These are phyloP conservation scores for Eupithecia inturbata DNA, from an alignment of 2,888 invertebrate genomes.

Conservation along the genomic window DNA sequence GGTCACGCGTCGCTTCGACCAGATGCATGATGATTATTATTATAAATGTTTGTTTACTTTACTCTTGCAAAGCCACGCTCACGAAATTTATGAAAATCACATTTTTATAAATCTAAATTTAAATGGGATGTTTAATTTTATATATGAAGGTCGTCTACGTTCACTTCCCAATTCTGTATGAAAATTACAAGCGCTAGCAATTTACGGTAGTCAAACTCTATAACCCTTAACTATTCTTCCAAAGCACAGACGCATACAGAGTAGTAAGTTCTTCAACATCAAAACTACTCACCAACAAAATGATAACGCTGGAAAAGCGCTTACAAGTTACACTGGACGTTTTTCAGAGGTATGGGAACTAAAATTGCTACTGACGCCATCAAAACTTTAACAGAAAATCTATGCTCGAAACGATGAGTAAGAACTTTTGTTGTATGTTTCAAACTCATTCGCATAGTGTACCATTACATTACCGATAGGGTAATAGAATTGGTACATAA, in stretches of 20 bases:
- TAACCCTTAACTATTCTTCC: neutral
- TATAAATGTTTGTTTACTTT: no score
- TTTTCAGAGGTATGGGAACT: conserved; percentile 30
- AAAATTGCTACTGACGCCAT: conserved; percentile 33
- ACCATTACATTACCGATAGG: neutral
- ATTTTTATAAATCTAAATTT: neutral
- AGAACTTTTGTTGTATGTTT: conserved; percentile 24
- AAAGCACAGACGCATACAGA: neutral
- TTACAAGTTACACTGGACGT: conserved; percentile 22
- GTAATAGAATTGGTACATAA: neutral
- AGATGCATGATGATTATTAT: no score
- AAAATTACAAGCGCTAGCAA: neutral
- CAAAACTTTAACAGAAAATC: conserved; percentile 37
- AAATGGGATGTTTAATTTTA: neutral
- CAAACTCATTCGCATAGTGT: neutral
- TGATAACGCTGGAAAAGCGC: conserved; percentile 14
- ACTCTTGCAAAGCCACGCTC: no score
- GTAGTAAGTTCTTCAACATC: conserved; percentile 4
- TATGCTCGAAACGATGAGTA: conserved; percentile 26
- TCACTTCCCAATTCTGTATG: neutral
- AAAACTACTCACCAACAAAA: conserved; percentile 11
- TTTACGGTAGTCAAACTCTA: neutral
- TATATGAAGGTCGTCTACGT: neutral
- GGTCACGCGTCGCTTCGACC: no score
- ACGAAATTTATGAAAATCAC: neutral